Conservation (phyloP, 2,113 vertebrate genomes). For the Orientallactaga bullata region DNA sequence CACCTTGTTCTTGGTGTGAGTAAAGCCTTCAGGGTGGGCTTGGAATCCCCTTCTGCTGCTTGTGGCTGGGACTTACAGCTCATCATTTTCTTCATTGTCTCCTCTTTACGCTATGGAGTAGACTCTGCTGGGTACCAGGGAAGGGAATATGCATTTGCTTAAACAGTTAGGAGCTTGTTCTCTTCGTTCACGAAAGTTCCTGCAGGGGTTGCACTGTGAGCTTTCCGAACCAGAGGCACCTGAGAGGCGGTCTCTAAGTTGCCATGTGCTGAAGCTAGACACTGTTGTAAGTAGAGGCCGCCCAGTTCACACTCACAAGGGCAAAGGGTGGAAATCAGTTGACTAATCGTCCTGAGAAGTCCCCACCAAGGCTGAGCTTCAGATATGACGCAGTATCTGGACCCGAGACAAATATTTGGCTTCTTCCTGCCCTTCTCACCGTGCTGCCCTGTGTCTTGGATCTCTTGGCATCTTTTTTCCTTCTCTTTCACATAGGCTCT, state of each 20-base stretch:
- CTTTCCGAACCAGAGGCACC: not conserved
- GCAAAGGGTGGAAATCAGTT: no score
- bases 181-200: not conserved
- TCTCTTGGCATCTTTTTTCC: not conserved
- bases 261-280: not conserved
- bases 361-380: no score
- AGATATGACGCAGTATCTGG: no score
- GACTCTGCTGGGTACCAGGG: accelerated
- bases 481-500: not conserved
- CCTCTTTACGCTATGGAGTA: not conserved
- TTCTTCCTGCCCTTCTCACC: not conserved
- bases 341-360: no score
- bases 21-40: not conserved
- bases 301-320: no score
- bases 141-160: not conserved
- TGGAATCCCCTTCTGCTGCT: not conserved
- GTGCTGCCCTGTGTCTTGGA: not conserved
- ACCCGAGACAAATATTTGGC: no score
- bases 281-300: no score
- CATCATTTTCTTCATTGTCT: not conserved
- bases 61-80: not conserved
- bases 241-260: no score
- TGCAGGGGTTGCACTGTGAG: not conserved
- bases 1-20: not conserved
- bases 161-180: not conserved